Evolutionary conservation across 1,140 invertebrate species (phyloP).

Genomic region (honey bee (Apis mellifera)): DNA sequence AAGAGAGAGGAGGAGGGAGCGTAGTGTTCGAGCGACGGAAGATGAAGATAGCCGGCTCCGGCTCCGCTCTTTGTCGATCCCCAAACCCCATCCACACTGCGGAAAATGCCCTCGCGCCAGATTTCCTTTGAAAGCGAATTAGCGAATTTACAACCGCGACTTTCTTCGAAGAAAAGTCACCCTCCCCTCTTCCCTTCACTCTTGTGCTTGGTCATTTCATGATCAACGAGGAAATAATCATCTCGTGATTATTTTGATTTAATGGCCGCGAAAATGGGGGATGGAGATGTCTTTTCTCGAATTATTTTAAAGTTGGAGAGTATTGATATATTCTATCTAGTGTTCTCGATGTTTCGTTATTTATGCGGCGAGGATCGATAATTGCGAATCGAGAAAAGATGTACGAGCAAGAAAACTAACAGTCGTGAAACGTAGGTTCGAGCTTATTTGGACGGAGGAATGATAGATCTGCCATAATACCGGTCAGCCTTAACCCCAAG

Average conservation of each 20-base stretch:
- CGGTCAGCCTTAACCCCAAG: slow-evolving; percentile 15
- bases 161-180: slow-evolving; percentile 22
- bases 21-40: slow-evolving; percentile 20
- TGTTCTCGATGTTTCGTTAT: not conserved
- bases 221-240: not conserved
- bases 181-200: not conserved
- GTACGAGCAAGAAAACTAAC: slow-evolving; percentile 17
- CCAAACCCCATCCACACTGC: not conserved
- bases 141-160: slow-evolving; percentile 53
- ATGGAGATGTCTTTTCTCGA: too few relatives aligned
- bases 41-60: slow-evolving; percentile 40
- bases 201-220: not conserved
- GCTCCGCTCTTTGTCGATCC: slow-evolving; percentile 29
- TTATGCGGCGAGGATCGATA: too few relatives aligned
- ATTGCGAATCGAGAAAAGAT: not conserved
- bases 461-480: slow-evolving; percentile 55
- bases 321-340: too few relatives aligned
- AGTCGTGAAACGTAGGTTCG: slow-evolving; percentile 51
- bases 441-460: slow-evolving; percentile 54
- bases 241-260: slow-evolving; percentile 2
- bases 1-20: not conserved
- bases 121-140: slow-evolving; percentile 62
- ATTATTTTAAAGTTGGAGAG: too few relatives aligned
- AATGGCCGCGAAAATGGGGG: slow-evolving; percentile 39
- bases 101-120: slow-evolving; percentile 38